A percentile compares a stretch with the other conserved stretches of the same genome.
Conservation (phyloP, 2,888 invertebrate species). For the Perithous albicinctus region DNA sequence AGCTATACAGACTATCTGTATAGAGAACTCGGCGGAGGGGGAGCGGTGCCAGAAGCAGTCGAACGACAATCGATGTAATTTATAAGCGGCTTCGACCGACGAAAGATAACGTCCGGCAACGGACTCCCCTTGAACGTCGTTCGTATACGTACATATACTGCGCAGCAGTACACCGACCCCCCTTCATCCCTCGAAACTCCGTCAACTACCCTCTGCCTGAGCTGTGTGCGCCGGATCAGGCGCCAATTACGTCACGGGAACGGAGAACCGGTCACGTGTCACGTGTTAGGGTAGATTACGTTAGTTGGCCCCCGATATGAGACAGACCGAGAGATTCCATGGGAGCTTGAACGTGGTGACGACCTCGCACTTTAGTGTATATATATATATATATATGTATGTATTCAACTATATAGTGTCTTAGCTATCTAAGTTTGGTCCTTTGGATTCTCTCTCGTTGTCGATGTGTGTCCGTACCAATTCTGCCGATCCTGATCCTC, state of each 20-base stretch:
- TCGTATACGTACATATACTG: conserved; percentile 6
- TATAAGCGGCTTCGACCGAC: conserved; percentile 68
- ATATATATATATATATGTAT: not conserved
- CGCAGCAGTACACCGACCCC: conserved; percentile 5
- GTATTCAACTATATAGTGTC: not conserved
- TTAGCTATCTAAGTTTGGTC: conserved; percentile 16
- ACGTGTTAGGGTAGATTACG: conserved; percentile 78
- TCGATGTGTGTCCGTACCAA: conserved; percentile 44
- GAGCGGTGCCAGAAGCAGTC: conserved; percentile 42
- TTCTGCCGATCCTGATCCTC: conserved; percentile 54
- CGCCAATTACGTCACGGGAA: conserved; percentile 67
- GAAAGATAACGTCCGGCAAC: conserved; percentile 72
- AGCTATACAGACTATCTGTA: conserved; percentile 16
- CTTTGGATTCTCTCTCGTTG: conserved; percentile 37
- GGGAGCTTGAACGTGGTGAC: conserved; percentile 38
- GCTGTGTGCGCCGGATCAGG: conserved; percentile 55
- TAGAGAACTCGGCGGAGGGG: conserved; percentile 32
- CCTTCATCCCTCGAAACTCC: conserved; percentile 26
- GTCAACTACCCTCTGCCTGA: conserved; percentile 48
- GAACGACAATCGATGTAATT: conserved; percentile 67
- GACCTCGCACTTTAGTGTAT: conserved; percentile 25
- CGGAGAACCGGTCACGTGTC: conserved; percentile 76
- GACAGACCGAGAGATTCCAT: conserved; percentile 31
- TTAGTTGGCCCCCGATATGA: conserved; percentile 70
- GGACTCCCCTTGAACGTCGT: conserved; percentile 24